Evolutionary conservation across 2,797 vertebrate genomes (phyloP), one percentile per base, ranked within the genome.

Genomic region (Gallinago nigripennis): DNA sequence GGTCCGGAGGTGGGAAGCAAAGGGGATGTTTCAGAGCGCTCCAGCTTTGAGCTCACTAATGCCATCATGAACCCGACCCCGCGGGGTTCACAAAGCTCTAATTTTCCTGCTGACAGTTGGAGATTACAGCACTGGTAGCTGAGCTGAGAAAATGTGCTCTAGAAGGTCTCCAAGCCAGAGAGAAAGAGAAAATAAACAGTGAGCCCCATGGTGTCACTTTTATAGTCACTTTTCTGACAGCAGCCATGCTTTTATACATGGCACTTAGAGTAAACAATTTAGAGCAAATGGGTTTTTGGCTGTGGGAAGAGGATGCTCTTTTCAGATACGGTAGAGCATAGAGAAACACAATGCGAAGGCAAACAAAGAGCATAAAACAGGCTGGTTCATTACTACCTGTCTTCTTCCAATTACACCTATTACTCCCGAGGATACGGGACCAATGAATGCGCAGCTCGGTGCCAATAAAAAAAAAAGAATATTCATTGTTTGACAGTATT

Each of bases 291-390:
- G 2, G 11, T 41, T 69, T 86, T 73, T 81, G 87, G 91, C 86
- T 77, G 65, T 76, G 77, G 89, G 77, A 96, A 82, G 66, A 94
- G 73, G 87, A 79, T 95, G 92, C 87, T 95, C 85, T 88, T 92
- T 86, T 96, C 70, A 81, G 69, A 89, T 54, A 24, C 0, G 2
- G 48, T 48, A 66, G 31, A 43, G 80, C 57, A 61, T 0, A 64
- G 56, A 56, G 46, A 82, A 76, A 69, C 63, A 64, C n/a, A 80
- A 54, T 10, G 53, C 53, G 46, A 60, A 71, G 54, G 63, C 65
- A 91, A 76, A 70, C 23, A 82, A 80, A 90, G 82, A 75, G 64
- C 41, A n/a, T 70, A 45, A 78, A 91, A 11, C 54, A 78, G 61
- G 60, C 72, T 13, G 37, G 79, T 54, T 83, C 86, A 51, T 81